A percentile compares a stretch with the other conserved stretches of the same genome.
Evolutionary conservation across 2,113 vertebrate genomes (phyloP).

Genomic region (Ptilorrhoa leucosticta): DNA sequence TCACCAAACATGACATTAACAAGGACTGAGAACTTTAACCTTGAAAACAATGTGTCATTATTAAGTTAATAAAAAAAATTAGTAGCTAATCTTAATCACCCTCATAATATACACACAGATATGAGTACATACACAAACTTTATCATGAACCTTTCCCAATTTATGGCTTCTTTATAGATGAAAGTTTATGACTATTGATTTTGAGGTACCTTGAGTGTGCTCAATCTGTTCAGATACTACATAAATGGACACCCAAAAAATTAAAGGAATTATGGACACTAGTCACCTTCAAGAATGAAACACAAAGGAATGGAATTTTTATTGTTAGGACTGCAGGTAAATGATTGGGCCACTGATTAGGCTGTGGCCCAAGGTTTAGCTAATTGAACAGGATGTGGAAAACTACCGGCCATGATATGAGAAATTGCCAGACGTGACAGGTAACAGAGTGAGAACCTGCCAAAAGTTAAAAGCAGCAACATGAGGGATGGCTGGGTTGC

Average conservation of each 20-base stretch:
- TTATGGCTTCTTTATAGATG: not conserved
- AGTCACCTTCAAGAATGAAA: not conserved
- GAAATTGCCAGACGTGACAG: not conserved
- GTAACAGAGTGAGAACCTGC: not conserved
- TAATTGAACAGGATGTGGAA: not conserved
- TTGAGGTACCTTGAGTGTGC: not conserved
- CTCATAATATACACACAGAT: not conserved
- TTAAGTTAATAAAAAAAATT: not conserved
- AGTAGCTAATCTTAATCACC: not conserved
- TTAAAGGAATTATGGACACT: not conserved
- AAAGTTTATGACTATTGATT: not conserved
- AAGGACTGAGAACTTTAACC: not conserved
- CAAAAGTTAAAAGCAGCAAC: not conserved
- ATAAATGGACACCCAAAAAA: not conserved
- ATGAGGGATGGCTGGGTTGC: not conserved
- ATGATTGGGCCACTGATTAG: not conserved
- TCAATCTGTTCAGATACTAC: not conserved
- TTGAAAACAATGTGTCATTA: not conserved
- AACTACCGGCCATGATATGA: not conserved
- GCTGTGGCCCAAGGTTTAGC: not conserved
- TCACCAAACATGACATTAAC: not conserved
- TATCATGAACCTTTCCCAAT: not conserved
- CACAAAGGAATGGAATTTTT: not conserved
- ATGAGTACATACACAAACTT: not conserved
- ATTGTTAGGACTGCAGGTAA: not conserved